phyloP scores from a whole-genome alignment of 2,113 vertebrate species.

The Coreoperca whiteheadi region DNA sequence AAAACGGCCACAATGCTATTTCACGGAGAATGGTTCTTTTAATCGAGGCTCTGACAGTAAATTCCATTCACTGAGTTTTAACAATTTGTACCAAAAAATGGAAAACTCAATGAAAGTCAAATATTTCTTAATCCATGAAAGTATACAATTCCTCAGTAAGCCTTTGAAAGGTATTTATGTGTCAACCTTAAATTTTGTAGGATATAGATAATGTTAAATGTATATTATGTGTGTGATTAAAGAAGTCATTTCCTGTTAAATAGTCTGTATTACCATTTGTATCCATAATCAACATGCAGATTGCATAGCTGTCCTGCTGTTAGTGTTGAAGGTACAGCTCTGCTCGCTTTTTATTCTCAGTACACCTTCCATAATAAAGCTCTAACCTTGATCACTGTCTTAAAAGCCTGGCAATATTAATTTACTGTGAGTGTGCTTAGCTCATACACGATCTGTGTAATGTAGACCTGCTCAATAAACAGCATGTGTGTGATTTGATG shows the following conservation, averaged over 20 bases:
- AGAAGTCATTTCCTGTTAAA: constrained; percentile 61
- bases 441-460: constrained; percentile 13
- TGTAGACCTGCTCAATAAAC: constrained; percentile 7
- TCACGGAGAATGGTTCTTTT: constrained; percentile 76
- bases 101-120: constrained; percentile 55
- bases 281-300: constrained; percentile 67
- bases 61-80: constrained; percentile 62
- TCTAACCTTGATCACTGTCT: constrained; percentile 7
- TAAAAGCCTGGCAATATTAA: background rate
- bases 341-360: constrained; percentile 15
- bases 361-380: constrained; percentile 3
- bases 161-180: constrained; percentile 39
- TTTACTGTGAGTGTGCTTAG: constrained; percentile 16
- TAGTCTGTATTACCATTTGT: constrained; percentile 59
- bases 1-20: constrained; percentile 64
- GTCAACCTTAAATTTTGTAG: constrained; percentile 52
- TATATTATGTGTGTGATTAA: constrained; percentile 63
- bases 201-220: constrained; percentile 62
- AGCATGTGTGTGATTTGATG: constrained; percentile 38
- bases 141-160: constrained; percentile 23
- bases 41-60: constrained; percentile 65
- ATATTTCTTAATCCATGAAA: constrained; percentile 50
- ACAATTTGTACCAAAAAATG: constrained; percentile 39
- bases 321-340: constrained; percentile 31
- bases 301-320: constrained; percentile 49